phyloP scores from a whole-genome alignment of 2,888 invertebrate genomes.

The Corbicula japonica region DNA sequence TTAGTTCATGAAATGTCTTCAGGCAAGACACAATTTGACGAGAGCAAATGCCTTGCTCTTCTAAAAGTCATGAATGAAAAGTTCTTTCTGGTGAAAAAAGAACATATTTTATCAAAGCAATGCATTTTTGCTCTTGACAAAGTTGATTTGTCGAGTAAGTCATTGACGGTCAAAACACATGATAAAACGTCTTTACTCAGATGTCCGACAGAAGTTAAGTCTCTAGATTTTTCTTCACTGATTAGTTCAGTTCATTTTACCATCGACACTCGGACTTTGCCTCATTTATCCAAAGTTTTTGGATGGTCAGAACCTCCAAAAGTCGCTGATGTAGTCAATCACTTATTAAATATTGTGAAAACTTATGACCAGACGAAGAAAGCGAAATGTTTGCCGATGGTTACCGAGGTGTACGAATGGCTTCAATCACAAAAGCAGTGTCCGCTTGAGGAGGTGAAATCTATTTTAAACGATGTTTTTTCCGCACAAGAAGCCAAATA shows the following conservation, averaged over 20 bases:
- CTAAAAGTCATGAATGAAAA: conserved; percentile 4
- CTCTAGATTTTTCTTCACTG: not conserved
- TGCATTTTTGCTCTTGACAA: conserved; percentile 9
- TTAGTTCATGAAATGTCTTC: conserved; percentile 3
- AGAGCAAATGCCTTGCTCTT: conserved; percentile 1
- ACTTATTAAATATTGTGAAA: conserved; percentile 6
- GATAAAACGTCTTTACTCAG: no score
- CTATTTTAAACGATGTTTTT: not conserved
- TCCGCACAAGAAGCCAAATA: not conserved
- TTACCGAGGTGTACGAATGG: not conserved
- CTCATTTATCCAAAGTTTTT: conserved; percentile 4
- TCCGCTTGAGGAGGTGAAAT: not conserved
- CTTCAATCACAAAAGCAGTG: not conserved
- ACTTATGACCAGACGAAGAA: not conserved
- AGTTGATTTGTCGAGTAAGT: no score
- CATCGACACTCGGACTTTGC: not conserved
- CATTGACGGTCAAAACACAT: no score
- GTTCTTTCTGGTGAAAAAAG: not conserved
- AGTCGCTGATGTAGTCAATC: not conserved
- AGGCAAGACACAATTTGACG: not conserved
- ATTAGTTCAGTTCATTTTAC: conserved; percentile 3
- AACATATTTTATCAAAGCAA: not conserved
- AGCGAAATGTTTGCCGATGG: not conserved
- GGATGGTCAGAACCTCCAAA: not conserved
- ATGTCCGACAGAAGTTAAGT: conserved; percentile 16